Conservation (phyloP, 2,113 vertebrate species). For the Chunga burmeisteri region DNA sequence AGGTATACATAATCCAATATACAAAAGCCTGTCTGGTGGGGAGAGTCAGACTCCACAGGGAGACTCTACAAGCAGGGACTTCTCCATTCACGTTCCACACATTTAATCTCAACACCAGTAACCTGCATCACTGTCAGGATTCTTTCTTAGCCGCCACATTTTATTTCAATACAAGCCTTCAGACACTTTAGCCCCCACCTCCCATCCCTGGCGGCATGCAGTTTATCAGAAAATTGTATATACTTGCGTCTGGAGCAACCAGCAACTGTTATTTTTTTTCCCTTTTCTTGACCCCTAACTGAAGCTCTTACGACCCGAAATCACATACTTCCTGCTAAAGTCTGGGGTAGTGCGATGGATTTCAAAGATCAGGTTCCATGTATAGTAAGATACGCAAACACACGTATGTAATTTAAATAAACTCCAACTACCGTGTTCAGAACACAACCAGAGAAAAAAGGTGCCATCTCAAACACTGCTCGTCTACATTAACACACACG, state of each 20-base stretch:
- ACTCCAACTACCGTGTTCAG: neutral
- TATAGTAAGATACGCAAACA: neutral
- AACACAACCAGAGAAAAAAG: neutral
- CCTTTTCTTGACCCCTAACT: neutral
- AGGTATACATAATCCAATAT: neutral
- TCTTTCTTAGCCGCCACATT: neutral
- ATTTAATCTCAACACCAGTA: neutral
- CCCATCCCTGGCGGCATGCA: neutral
- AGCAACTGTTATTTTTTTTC: neutral
- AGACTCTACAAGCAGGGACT: neutral
- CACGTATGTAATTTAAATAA: neutral
- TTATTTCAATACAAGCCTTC: neutral
- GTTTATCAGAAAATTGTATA: neutral
- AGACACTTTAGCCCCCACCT: neutral
- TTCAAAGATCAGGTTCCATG: neutral
- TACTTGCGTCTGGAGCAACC: neutral
- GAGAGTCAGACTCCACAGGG: neutral
- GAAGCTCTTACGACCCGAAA: neutral
- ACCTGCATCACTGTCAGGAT: neutral
- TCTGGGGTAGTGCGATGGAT: neutral
- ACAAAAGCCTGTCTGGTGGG: neutral
- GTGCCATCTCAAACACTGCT: neutral
- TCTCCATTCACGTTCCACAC: neutral
- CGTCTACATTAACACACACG: neutral
- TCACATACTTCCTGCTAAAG: neutral